These are phyloP conservation scores for Marcusenius ussheri DNA, from an alignment of 2,113 vertebrate genomes.

Conservation along the genomic window DNA sequence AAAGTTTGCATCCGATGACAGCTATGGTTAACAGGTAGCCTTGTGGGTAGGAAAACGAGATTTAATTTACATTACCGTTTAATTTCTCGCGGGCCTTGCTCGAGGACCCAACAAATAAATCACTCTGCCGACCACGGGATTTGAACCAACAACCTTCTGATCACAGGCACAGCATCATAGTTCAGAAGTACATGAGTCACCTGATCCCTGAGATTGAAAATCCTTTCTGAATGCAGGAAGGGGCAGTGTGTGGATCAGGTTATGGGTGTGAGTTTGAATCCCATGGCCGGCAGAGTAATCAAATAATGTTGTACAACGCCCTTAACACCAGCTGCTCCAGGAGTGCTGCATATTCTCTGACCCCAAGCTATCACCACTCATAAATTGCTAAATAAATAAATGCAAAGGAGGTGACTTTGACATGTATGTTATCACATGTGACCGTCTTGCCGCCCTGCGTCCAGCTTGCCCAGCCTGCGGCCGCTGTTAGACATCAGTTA, in stretches of 20 bases:
- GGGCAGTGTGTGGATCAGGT: background rate
- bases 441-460: slow-evolving; percentile 14
- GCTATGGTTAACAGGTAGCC: background rate
- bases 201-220: background rate
- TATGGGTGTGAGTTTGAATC: background rate
- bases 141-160: background rate
- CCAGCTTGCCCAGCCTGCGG: slow-evolving; percentile 90
- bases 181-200: background rate
- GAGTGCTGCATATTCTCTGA: background rate
- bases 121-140: background rate
- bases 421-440: background rate
- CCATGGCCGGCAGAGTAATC: background rate
- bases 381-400: background rate
- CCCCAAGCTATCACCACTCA: background rate
- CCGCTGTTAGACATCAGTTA: slow-evolving; percentile 96
- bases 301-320: background rate
- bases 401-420: background rate
- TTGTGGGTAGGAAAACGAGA: background rate
- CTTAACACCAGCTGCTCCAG: background rate
- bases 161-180: background rate
- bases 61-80: too few species aligned
- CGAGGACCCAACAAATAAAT: background rate
- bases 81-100: background rate
- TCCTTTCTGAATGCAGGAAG: background rate
- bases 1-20: background rate